phyloP scores from a whole-genome alignment of 2,888 invertebrate genomes.

The Ceriagrion tenellum region DNA sequence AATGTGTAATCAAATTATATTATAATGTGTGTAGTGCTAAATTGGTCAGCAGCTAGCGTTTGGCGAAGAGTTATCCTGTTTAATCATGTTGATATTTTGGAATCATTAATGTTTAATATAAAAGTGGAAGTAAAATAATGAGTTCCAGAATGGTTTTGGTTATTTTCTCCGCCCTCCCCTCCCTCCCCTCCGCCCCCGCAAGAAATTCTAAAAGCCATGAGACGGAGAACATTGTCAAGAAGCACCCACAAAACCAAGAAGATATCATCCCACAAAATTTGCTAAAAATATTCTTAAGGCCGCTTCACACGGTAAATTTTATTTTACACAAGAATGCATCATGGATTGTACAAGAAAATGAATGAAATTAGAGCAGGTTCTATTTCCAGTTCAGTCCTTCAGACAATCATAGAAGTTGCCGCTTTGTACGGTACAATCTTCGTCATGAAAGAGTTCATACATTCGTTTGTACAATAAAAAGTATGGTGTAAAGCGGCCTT shows the following conservation, averaged over 20 bases:
- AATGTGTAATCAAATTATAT: not conserved
- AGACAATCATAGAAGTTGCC: no score
- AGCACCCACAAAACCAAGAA: not conserved
- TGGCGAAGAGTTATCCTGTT: not conserved
- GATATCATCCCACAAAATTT: not conserved
- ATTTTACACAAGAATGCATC: no score
- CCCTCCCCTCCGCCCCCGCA: not conserved
- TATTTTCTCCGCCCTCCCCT: not conserved
- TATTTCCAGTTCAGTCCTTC: no score
- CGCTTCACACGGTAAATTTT: no score
- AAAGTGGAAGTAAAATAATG: slow-evolving; percentile 62
- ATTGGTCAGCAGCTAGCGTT: not conserved
- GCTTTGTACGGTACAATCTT: no score
- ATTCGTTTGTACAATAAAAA: no score
- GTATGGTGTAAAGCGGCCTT: no score
- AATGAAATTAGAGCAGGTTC: no score
- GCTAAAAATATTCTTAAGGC: not conserved
- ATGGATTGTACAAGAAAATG: no score
- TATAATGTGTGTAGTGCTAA: not conserved
- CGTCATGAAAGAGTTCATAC: no score
- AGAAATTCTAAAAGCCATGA: not conserved
- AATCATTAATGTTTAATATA: slow-evolving; percentile 62
- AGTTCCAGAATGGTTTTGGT: slow-evolving; percentile 37
- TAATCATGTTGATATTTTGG: slow-evolving; percentile 58
- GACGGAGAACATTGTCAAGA: not conserved